Conservation (phyloP, 2,113 vertebrate species). For the Onychostruthus taczanowskii region DNA sequence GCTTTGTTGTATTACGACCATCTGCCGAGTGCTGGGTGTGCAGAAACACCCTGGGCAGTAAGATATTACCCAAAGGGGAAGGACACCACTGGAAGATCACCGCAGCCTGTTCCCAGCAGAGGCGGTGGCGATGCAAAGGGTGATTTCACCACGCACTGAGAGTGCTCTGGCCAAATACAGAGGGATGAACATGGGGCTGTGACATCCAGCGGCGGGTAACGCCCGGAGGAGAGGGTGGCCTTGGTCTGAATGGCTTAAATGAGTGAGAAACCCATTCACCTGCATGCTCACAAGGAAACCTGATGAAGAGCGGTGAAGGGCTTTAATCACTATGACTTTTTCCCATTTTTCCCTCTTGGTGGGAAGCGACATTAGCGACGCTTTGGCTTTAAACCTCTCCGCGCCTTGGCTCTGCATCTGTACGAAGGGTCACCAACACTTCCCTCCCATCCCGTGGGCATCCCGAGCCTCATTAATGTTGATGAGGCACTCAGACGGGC, state of each 20-base stretch:
- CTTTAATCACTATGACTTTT: rapidly evolving
- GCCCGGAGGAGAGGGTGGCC: rapidly evolving
- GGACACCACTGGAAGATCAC: not conserved
- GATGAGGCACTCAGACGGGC: not conserved
- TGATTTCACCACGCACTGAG: no score
- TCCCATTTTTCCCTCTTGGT: no score
- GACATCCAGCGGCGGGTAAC: rapidly evolving
- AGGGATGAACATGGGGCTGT: rapidly evolving
- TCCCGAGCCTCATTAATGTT: not conserved
- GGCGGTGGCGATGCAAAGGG: not conserved
- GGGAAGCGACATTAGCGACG: not conserved
- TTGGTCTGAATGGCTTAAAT: not conserved
- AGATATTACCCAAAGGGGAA: not conserved
- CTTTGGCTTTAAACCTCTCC: not conserved
- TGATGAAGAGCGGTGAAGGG: not conserved
- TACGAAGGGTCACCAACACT: rapidly evolving
- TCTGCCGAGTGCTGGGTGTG: not conserved
- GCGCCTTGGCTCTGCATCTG: not conserved
- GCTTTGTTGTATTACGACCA: rapidly evolving
- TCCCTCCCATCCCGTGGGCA: rapidly evolving
- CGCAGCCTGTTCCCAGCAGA: not conserved
- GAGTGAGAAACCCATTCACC: rapidly evolving
- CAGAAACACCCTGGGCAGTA: not conserved
- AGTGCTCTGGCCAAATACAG: rapidly evolving
- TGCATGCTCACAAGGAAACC: rapidly evolving